Conservation (phyloP, 2,113 vertebrate species). For the Laticauda colubrina region DNA sequence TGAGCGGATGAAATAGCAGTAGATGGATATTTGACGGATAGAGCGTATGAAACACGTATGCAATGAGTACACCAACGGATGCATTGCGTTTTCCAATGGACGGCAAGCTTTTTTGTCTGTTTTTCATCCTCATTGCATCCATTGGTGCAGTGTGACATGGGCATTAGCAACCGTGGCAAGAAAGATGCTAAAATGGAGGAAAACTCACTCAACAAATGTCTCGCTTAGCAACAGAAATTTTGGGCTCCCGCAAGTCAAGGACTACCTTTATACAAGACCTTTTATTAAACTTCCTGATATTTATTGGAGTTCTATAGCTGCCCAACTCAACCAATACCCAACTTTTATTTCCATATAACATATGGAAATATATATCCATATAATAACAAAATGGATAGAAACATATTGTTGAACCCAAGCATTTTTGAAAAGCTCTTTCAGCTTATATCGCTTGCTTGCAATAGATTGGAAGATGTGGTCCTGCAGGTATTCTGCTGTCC, state of each 20-base stretch:
- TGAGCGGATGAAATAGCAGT: too few relatives aligned
- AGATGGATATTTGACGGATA: too few relatives aligned
- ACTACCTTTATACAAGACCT: not conserved
- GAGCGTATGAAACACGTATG: too few relatives aligned
- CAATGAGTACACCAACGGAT: too few relatives aligned
- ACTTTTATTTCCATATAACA: not conserved
- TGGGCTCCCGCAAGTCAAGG: not conserved
- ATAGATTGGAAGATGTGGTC: not conserved
- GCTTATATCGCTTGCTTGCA: not conserved
- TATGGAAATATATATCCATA: too few relatives aligned
- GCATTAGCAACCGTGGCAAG: not conserved
- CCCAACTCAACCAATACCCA: not conserved
- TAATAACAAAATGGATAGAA: not conserved
- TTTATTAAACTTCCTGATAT: not conserved
- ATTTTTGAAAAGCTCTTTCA: not conserved
- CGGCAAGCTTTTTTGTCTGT: too few relatives aligned
- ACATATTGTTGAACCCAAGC: not conserved
- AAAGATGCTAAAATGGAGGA: not conserved
- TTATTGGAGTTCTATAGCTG: not conserved
- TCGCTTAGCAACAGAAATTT: not conserved
- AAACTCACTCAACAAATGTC: not conserved
- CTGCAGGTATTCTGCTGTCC: not conserved
- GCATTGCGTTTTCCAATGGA: too few relatives aligned
- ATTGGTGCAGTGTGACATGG: too few relatives aligned
- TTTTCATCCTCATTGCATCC: too few relatives aligned